These are phyloP conservation scores for Antrozous pallidus DNA, from an alignment of 2,797 vertebrate species.

Conservation along the genomic window DNA sequence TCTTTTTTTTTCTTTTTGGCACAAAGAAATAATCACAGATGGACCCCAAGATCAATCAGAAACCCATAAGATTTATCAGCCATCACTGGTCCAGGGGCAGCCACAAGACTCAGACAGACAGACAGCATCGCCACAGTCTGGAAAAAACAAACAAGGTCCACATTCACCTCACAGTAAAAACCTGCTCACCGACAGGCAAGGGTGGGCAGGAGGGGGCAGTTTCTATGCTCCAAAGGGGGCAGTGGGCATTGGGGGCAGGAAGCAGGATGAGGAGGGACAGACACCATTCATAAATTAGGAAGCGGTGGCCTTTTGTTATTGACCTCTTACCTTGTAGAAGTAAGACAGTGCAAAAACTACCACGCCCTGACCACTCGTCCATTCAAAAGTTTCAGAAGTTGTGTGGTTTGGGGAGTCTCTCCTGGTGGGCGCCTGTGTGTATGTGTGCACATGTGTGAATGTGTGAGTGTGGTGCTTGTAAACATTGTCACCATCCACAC, in stretches of 20 bases:
- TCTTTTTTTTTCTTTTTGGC: constrained; percentile 77
- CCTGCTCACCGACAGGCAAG: constrained; percentile 70
- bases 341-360: constrained; percentile 82
- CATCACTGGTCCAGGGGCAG: constrained; percentile 71
- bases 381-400: constrained; percentile 69
- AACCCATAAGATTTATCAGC: constrained; percentile 74
- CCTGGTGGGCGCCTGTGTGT: neutral
- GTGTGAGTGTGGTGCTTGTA: constrained; percentile 81
- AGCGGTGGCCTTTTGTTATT: constrained; percentile 64
- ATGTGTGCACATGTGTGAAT: neutral
- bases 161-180: constrained; percentile 81
- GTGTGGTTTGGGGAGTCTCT: constrained; percentile 32
- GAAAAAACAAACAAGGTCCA: constrained; percentile 68
- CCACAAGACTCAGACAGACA: constrained; percentile 75
- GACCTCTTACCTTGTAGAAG: constrained; percentile 81
- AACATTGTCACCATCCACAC: constrained; percentile 82
- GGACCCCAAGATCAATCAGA: constrained; percentile 77
- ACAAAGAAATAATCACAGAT: constrained; percentile 81
- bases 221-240: constrained; percentile 34
- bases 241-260: neutral
- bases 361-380: constrained; percentile 74
- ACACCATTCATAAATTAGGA: constrained; percentile 80
- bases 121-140: constrained; percentile 74
- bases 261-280: constrained; percentile 47
- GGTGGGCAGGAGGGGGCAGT: constrained; percentile 50